phyloP scores from a whole-genome alignment of 2,888 invertebrate species.

The Pimpla rufipes region DNA sequence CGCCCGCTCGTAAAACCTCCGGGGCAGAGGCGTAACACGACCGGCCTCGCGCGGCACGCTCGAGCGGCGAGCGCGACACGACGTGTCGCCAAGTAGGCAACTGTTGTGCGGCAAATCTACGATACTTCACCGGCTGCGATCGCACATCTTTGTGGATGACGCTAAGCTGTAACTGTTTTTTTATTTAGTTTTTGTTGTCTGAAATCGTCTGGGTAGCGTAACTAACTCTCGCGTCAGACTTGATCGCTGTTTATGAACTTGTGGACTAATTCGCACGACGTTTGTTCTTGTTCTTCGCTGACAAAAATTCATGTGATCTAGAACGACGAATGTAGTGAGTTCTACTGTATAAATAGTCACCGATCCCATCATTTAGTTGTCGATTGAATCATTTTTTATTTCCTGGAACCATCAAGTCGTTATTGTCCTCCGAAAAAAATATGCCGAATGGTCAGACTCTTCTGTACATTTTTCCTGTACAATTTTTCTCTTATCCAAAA shows the following conservation, averaged over 20 bases:
- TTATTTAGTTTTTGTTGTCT: not conserved
- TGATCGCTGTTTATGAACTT: too few relatives aligned
- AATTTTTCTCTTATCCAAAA: too few relatives aligned
- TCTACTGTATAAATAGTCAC: too few relatives aligned
- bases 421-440: too few relatives aligned
- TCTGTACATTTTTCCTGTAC: too few relatives aligned
- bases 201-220: not conserved
- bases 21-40: constrained; percentile 58
- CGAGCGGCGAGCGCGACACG: not conserved
- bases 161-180: not conserved
- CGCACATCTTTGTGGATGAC: constrained; percentile 18
- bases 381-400: too few relatives aligned
- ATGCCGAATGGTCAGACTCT: too few relatives aligned
- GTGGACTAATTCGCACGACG: not conserved
- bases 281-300: too few relatives aligned
- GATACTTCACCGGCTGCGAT: constrained; percentile 19
- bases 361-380: too few relatives aligned
- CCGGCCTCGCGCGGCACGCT: constrained; percentile 20
- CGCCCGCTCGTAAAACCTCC: constrained; percentile 71
- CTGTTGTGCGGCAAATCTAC: not conserved
- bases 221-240: not conserved
- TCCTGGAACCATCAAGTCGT: too few relatives aligned
- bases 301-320: too few relatives aligned
- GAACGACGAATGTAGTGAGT: too few relatives aligned
- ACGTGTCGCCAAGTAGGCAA: not conserved